phyloP scores from a whole-genome alignment of 1,140 invertebrate genomes.

The Propsilocerus akamusi region DNA sequence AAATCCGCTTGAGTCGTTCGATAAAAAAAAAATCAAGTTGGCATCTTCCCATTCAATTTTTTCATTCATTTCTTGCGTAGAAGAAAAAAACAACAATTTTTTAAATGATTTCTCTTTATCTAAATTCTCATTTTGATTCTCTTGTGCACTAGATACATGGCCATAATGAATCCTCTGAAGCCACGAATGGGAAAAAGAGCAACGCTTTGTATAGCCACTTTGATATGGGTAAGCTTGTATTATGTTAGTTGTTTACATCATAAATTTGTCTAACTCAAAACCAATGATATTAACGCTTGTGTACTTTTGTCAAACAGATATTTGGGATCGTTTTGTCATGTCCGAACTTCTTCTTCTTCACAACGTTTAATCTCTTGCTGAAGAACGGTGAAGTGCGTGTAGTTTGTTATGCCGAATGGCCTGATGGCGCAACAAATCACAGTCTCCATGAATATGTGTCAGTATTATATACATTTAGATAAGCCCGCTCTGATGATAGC shows the following conservation, averaged over 20 bases:
- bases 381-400: slow-evolving; percentile 39
- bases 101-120: too few species aligned
- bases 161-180: slow-evolving; percentile 76
- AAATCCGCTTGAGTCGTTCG: too few species aligned
- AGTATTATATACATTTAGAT: slow-evolving; percentile 26
- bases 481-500: background rate
- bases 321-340: slow-evolving; percentile 52
- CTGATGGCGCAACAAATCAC: slow-evolving; percentile 45
- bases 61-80: too few species aligned
- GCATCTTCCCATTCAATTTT: too few species aligned
- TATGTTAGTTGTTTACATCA: background rate
- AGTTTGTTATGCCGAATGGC: slow-evolving; percentile 66
- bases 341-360: slow-evolving; percentile 69
- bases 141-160: slow-evolving; percentile 52
- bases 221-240: slow-evolving; percentile 49
- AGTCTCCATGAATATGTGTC: slow-evolving; percentile 61
- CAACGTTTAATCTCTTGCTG: slow-evolving; percentile 34
- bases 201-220: slow-evolving; percentile 60
- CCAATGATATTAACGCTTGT: too few species aligned
- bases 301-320: slow-evolving; percentile 4
- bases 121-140: background rate
- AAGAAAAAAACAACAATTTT: too few species aligned
- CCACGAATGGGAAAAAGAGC: slow-evolving; percentile 62
- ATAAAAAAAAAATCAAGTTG: too few species aligned
- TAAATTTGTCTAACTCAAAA: too few species aligned